phyloP scores from a whole-genome alignment of 2,797 vertebrate species.

The Characodon lateralis region DNA sequence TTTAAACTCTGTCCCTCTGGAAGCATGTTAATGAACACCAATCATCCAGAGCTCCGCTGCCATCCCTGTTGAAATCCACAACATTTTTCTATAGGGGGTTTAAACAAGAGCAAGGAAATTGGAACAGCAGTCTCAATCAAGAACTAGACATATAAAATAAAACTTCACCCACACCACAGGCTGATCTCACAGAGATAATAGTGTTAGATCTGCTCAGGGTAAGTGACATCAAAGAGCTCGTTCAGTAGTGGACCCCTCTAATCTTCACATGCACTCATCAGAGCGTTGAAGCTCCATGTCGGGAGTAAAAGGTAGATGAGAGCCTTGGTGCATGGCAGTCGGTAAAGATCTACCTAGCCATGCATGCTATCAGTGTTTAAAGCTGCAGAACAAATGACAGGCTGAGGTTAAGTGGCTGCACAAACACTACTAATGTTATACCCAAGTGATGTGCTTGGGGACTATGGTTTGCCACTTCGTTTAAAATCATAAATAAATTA shows the following conservation, averaged over 20 bases:
- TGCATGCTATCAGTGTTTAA: constrained; percentile 57
- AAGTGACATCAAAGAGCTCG: constrained; percentile 24
- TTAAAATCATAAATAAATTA: neutral
- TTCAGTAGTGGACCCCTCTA: constrained; percentile 11
- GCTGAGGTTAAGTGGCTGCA: constrained; percentile 66
- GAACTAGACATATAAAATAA: neutral
- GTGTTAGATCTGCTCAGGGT: constrained; percentile 22
- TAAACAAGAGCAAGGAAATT: neutral
- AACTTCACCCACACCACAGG: constrained; percentile 7
- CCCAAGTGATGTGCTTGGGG: constrained; percentile 19
- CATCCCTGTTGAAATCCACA: constrained; percentile 1
- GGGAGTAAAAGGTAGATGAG: constrained; percentile 20
- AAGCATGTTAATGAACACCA: neutral
- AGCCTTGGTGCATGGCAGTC: constrained; percentile 30
- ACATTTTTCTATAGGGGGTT: neutral
- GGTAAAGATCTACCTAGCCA: constrained; percentile 34
- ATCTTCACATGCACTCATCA: constrained; percentile 41
- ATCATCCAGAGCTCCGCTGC: neutral
- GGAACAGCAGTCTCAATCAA: neutral
- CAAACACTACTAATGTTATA: constrained; percentile 40
- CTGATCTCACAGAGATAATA: constrained; percentile 24
- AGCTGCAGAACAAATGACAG: constrained; percentile 40
- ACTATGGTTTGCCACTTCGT: neutral
- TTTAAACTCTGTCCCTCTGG: neutral
- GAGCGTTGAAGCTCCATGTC: constrained; percentile 41